A percentile compares a stretch with the other conserved stretches of the same genome.
Evolutionary conservation across 2,113 vertebrate species (phyloP).

Genomic region (Neolamprologus devosi): DNA sequence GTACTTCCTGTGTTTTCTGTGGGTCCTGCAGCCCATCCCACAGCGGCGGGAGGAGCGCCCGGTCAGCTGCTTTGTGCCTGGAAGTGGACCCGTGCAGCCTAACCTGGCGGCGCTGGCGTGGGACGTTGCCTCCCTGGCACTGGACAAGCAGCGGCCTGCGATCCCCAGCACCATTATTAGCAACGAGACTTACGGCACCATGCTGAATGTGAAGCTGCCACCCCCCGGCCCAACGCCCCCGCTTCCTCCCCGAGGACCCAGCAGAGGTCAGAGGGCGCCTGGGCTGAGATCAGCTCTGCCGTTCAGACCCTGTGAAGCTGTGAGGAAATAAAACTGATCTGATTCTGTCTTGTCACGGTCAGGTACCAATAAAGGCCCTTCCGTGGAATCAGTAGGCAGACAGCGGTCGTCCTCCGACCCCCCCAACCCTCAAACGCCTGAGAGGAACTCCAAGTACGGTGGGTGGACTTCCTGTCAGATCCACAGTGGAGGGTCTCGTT

Average conservation of each 20-base stretch:
- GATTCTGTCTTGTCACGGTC: neutral
- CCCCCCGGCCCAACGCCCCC: slow-evolving; percentile 70
- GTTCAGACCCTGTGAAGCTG: neutral
- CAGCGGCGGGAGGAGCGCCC: slow-evolving; percentile 89
- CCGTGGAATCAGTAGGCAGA: slow-evolving; percentile 78
- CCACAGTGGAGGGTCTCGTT: neutral
- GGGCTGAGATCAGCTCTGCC: neutral
- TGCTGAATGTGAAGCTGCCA: slow-evolving; percentile 76
- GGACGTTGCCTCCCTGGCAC: slow-evolving; percentile 72
- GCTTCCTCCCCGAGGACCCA: slow-evolving; percentile 78
- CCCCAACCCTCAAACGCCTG: slow-evolving; percentile 76
- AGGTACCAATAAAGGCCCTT: slow-evolving; percentile 15
- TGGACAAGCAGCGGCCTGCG: slow-evolving; percentile 81
- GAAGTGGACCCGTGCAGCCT: slow-evolving; percentile 66
- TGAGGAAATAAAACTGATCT: neutral
- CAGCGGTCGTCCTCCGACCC: slow-evolving; percentile 94
- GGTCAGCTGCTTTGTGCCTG: slow-evolving; percentile 84
- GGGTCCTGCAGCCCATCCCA: slow-evolving; percentile 78
- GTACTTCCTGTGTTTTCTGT: neutral
- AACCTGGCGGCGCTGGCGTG: slow-evolving; percentile 75
- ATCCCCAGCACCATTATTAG: slow-evolving; percentile 78
- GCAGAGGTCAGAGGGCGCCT: slow-evolving; percentile 73
- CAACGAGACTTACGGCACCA: slow-evolving; percentile 91
- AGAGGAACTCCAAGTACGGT: slow-evolving; percentile 61
- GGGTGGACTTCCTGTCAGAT: neutral